phyloP scores from a whole-genome alignment of 2,113 vertebrate genomes.

The Ursus arctos region DNA sequence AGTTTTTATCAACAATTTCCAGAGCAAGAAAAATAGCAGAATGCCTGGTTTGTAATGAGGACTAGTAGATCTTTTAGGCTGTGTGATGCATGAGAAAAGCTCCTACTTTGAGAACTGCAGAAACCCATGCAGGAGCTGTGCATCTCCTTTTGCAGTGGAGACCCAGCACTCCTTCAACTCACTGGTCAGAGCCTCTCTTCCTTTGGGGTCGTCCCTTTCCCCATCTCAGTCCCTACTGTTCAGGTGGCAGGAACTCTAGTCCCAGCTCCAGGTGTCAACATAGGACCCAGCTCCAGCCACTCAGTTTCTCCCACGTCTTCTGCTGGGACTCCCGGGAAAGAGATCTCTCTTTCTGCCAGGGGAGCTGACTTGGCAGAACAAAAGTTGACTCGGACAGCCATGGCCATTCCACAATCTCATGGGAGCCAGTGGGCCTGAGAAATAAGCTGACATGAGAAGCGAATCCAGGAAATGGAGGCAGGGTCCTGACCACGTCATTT shows the following conservation, averaged over 20 bases:
- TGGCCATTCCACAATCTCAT: neutral
- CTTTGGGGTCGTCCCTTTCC: neutral
- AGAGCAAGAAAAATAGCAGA: slow-evolving; percentile 35
- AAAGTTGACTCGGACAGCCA: neutral
- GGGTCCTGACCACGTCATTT: neutral
- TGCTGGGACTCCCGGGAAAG: neutral
- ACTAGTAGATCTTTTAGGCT: neutral
- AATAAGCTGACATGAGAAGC: no score
- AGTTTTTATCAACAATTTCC: slow-evolving; percentile 72
- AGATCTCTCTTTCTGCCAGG: neutral
- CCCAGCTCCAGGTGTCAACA: neutral
- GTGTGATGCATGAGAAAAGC: neutral
- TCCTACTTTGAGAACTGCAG: neutral
- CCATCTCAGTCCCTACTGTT: neutral
- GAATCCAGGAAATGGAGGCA: neutral
- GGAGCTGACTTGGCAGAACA: neutral
- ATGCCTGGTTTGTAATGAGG: slow-evolving; percentile 44
- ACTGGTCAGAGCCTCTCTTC: neutral
- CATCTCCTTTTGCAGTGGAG: neutral
- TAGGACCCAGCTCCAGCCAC: neutral
- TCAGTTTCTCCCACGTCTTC: neutral
- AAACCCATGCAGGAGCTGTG: neutral
- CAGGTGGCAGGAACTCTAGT: neutral
- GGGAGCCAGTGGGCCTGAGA: neutral
- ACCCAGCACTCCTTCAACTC: no score